A percentile compares a stretch with the other conserved stretches of the same genome.
These are phyloP conservation scores for Drosophila siamana DNA, from an alignment of 2,888 invertebrate species.

Conservation along the genomic window DNA sequence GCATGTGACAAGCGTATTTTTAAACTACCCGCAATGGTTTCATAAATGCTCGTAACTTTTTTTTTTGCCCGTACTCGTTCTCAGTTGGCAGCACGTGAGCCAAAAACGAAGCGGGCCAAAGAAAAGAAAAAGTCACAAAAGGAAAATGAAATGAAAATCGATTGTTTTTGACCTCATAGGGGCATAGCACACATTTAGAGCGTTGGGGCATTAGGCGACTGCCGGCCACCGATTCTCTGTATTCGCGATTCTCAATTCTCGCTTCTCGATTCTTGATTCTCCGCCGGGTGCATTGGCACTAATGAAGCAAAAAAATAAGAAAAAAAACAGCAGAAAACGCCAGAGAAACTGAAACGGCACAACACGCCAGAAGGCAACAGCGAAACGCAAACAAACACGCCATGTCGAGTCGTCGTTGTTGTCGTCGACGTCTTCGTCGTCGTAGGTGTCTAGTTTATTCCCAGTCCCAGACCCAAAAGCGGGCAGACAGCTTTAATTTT, in stretches of 20 bases:
- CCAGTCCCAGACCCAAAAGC: constrained; percentile 36
- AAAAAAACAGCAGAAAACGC: constrained; percentile 27
- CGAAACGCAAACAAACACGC: constrained; percentile 78
- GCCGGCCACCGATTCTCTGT: constrained; percentile 43
- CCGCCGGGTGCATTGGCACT: constrained; percentile 72
- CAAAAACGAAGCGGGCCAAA: constrained; percentile 42
- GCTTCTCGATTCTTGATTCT: constrained; percentile 29
- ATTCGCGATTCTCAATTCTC: constrained; percentile 28
- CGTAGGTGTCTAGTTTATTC: constrained; percentile 52
- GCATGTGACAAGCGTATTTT: constrained; percentile 31
- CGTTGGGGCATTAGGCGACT: constrained; percentile 62
- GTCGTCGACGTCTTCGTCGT: constrained; percentile 22
- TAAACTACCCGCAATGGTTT: constrained; percentile 29
- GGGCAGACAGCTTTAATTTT: constrained; percentile 66
- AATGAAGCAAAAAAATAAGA: constrained; percentile 60
- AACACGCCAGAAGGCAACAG: constrained; percentile 55
- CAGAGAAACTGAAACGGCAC: constrained; percentile 31
- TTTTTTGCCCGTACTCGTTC: neutral
- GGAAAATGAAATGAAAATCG: constrained; percentile 76
- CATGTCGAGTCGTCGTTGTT: constrained; percentile 41
- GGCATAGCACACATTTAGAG: constrained; percentile 68
- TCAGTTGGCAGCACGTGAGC: constrained; percentile 62
- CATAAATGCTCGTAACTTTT: constrained; percentile 14
- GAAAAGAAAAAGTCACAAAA: constrained; percentile 50
- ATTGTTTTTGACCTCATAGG: constrained; percentile 83